A percentile compares a stretch with the other conserved stretches of the same genome.
These are phyloP conservation scores for Sitta carolinensis DNA, from an alignment of 2,797 vertebrate genomes.

Conservation along the genomic window DNA sequence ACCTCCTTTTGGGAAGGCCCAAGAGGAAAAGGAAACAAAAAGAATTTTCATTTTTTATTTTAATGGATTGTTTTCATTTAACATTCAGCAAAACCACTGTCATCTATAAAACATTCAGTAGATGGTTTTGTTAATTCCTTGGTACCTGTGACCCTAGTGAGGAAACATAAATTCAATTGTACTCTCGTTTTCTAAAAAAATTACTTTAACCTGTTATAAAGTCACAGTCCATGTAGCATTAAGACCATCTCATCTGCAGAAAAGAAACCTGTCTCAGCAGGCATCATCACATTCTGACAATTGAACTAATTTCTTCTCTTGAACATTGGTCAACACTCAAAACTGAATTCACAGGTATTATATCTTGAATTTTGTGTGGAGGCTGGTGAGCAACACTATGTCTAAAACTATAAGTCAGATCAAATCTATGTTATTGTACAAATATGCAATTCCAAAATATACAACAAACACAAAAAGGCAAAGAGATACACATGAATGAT, in stretches of 20 bases:
- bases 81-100: constrained; percentile 56
- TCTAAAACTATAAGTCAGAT: neutral
- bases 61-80: constrained; percentile 74
- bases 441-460: neutral
- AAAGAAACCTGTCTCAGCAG: constrained; percentile 42
- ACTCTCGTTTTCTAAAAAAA: constrained; percentile 40
- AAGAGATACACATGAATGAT: neutral
- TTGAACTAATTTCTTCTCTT: constrained; percentile 27
- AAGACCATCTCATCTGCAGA: constrained; percentile 22
- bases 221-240: constrained; percentile 1
- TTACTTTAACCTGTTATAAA: constrained; percentile 13
- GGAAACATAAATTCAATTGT: neutral
- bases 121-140: constrained; percentile 33
- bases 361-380: neutral
- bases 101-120: constrained; percentile 46
- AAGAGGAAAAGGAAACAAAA: constrained; percentile 74
- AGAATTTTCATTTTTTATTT: constrained; percentile 72
- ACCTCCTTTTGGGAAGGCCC: constrained; percentile 72
- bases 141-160: constrained; percentile 4
- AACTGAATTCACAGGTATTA: neutral
- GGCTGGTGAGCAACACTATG: neutral
- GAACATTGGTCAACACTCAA: constrained; percentile 7
- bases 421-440: neutral
- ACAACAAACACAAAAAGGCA: neutral
- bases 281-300: constrained; percentile 16